phyloP scores from a whole-genome alignment of 2,113 vertebrate genomes.

The Alectura lathami region DNA sequence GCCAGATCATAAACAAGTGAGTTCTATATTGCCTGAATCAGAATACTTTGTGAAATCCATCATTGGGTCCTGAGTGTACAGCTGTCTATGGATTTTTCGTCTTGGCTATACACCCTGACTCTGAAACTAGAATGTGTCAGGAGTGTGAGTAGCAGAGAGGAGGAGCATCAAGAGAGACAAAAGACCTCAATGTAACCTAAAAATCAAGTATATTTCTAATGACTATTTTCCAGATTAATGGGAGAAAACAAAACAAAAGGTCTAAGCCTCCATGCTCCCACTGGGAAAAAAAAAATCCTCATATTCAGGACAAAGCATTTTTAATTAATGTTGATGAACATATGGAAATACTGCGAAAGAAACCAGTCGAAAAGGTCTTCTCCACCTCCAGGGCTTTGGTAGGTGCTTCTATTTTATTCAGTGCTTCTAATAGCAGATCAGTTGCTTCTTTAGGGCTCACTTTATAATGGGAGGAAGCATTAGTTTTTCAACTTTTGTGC shows the following conservation, averaged over 20 bases:
- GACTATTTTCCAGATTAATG: background rate
- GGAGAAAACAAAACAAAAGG: too few species aligned
- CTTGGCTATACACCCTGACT: background rate
- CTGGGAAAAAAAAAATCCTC: background rate
- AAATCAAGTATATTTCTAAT: background rate
- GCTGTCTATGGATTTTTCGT: background rate
- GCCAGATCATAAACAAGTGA: background rate
- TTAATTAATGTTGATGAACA: background rate
- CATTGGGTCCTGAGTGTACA: background rate
- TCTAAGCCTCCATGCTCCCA: background rate
- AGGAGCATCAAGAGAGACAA: background rate
- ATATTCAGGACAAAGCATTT: background rate
- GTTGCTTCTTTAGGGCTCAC: background rate
- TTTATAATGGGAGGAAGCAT: background rate
- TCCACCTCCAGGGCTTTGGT: background rate
- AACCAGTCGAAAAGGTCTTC: background rate
- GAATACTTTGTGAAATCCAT: background rate
- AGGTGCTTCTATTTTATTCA: background rate
- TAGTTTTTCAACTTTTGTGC: background rate
- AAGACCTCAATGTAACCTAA: background rate
- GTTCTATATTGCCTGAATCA: background rate
- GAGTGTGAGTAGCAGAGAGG: background rate
- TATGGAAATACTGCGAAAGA: background rate
- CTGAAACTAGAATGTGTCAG: background rate
- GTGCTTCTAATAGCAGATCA: background rate